Base-by-base conservation (phyloP, 2,113 vertebrate genomes). In the Notarius quadriscutis region DNA sequence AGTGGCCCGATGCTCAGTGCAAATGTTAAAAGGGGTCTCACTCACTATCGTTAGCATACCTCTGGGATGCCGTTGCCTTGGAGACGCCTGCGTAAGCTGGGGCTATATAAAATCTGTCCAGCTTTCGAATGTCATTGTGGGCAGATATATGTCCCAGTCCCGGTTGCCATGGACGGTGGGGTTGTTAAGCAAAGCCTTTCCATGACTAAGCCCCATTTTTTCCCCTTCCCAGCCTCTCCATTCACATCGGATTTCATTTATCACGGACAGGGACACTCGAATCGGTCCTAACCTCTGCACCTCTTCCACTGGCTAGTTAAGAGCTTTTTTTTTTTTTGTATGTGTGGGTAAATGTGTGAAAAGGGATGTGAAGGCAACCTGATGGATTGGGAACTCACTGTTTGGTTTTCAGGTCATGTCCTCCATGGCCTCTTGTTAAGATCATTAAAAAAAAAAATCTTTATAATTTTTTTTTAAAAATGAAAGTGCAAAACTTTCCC, bases 61-160 rank as follows among this genome's bases (percentile, higher is more conserved):
- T 88, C 62, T 51, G 87, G 85, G 90, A 90, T 60, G 81, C 27
- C 89, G 94, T 95, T 94, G 88, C 94, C 92, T 7, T 67, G 94
- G 93, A 77, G 90, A 96, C 91, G 74, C 92, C 90, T 91, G 89
- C 90, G 92, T 91, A 91, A 93, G 91, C 87, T 81, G 86, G 89
- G 90, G 93, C 94, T 94, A 94, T 95, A 94, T 95, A 96, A 96
- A 95, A 95, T 93, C 93, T 94, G 93, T 91, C 91, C 93, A 90
- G 92, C 92, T 91, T 92, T 69, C 93, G 92, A 93, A 94, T 93
- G 92, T 91, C 89, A 95, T 94, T 94, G 92, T 93, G 91, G 84
- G 57, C 30, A 89, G 91, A 89, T 89, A 89, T 94, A 93, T 92
- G 92, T 93, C 92, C 93, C 93, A 91, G 91, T 90, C 88, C 83